Evolutionary conservation across 2,113 vertebrate species (phyloP).

Genomic region (Calypte anna): DNA sequence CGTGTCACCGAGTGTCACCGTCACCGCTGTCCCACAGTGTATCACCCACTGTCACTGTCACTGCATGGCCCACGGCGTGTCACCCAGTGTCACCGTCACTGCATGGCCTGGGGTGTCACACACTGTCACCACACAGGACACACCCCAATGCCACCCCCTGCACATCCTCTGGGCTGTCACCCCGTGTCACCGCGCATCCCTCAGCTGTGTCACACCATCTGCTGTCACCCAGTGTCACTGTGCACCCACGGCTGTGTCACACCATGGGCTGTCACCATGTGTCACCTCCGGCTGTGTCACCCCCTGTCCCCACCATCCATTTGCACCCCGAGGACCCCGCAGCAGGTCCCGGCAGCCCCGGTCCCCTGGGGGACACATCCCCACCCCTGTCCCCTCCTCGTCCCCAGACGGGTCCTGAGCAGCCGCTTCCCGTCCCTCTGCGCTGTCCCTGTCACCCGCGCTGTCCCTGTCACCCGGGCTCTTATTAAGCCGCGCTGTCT

Average conservation of each 20-base stretch:
- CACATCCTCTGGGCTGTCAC: background rate
- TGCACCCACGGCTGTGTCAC: background rate
- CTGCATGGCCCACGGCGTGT: background rate
- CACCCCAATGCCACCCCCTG: background rate
- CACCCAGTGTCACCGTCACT: background rate
- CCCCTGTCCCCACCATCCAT: accelerated
- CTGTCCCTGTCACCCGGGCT: background rate
- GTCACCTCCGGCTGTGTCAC: background rate
- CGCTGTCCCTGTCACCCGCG: background rate
- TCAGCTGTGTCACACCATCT: background rate
- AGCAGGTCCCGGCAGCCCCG: background rate
- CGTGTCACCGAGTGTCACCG: background rate
- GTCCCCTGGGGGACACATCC: background rate
- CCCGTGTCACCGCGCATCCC: accelerated
- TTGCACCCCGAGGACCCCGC: background rate
- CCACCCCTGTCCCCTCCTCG: background rate
- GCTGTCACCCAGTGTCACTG: background rate
- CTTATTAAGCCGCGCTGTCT: slow-evolving; percentile 26
- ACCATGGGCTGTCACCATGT: background rate
- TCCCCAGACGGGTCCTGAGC: background rate
- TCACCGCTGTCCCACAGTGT: background rate
- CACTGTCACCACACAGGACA: background rate
- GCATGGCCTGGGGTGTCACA: background rate
- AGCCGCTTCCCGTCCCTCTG: slow-evolving; percentile 4
- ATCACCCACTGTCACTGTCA: background rate